Conservation (phyloP, 2,797 vertebrate species). For the Hybognathus amarus region DNA sequence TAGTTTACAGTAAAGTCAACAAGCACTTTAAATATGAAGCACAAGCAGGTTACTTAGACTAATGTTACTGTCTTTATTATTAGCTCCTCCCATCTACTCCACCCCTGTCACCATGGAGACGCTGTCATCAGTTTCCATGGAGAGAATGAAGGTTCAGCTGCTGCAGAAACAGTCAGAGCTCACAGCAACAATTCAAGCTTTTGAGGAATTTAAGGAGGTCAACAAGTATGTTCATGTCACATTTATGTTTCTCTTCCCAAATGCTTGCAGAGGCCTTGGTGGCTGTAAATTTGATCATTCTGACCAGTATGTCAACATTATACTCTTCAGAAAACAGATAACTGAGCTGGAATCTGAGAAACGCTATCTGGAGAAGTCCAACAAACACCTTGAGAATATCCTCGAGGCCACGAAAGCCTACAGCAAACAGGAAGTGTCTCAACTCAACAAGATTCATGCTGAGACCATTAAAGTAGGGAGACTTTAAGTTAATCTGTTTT, state of each 20-base stretch:
- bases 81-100: slow-evolving; percentile 74
- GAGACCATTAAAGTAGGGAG: slow-evolving; percentile 89
- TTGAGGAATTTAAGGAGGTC: slow-evolving; percentile 91
- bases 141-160: slow-evolving; percentile 86
- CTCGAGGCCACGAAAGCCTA: slow-evolving; percentile 90
- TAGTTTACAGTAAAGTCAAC: background rate
- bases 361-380: slow-evolving; percentile 89
- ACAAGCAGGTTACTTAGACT: background rate
- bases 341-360: slow-evolving; percentile 90
- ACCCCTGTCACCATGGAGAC: slow-evolving; percentile 72
- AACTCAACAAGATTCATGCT: slow-evolving; percentile 90
- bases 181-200: slow-evolving; percentile 83
- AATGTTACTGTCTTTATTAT: background rate
- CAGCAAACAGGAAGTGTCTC: slow-evolving; percentile 88
- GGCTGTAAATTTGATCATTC: background rate
- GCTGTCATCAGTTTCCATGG: slow-evolving; percentile 71
- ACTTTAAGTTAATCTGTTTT: background rate
- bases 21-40: background rate
- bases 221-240: slow-evolving; percentile 82
- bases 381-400: slow-evolving; percentile 92
- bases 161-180: slow-evolving; percentile 88
- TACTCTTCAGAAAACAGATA: slow-evolving; percentile 84
- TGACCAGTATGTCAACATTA: slow-evolving; percentile 16
- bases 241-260: background rate
- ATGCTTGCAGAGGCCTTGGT: background rate